Evolutionary conservation across 2,113 vertebrate genomes (phyloP).

Genomic region (Cyprinodon variegatus): DNA sequence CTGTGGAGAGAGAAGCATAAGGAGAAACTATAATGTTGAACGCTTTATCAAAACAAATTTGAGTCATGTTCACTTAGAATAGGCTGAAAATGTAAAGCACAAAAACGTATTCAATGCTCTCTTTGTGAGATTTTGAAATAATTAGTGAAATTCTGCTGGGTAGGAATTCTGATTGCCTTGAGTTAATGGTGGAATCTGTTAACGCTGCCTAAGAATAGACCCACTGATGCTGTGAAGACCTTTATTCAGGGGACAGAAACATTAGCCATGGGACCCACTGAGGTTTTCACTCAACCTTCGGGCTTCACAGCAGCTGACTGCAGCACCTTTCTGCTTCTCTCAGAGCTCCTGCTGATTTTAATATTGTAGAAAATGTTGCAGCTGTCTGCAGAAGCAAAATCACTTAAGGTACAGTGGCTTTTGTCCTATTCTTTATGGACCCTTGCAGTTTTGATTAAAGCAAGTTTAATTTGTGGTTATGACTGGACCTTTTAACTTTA

Average conservation of each 20-base stretch:
- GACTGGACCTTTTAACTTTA: background rate
- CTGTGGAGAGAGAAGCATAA: background rate
- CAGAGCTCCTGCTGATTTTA: background rate
- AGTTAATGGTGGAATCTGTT: background rate
- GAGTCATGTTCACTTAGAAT: background rate
- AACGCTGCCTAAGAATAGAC: background rate
- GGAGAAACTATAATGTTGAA: background rate
- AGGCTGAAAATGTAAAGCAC: background rate
- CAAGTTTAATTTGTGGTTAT: background rate
- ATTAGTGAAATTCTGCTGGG: slow-evolving; percentile 1
- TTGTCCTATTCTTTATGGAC: background rate
- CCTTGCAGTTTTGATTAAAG: background rate
- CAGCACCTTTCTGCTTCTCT: background rate
- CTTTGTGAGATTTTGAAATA: background rate
- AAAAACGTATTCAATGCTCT: background rate
- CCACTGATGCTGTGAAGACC: background rate
- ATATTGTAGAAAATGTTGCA: background rate
- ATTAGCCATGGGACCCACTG: background rate
- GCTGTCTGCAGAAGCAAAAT: background rate
- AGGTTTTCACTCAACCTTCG: background rate
- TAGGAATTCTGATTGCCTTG: background rate
- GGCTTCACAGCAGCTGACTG: background rate
- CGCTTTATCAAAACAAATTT: background rate
- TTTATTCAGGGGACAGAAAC: slow-evolving; percentile 11
- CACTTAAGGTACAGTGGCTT: background rate